Evolutionary conservation across 2,113 vertebrate genomes (phyloP).

Genomic region (Fukomys damarensis): DNA sequence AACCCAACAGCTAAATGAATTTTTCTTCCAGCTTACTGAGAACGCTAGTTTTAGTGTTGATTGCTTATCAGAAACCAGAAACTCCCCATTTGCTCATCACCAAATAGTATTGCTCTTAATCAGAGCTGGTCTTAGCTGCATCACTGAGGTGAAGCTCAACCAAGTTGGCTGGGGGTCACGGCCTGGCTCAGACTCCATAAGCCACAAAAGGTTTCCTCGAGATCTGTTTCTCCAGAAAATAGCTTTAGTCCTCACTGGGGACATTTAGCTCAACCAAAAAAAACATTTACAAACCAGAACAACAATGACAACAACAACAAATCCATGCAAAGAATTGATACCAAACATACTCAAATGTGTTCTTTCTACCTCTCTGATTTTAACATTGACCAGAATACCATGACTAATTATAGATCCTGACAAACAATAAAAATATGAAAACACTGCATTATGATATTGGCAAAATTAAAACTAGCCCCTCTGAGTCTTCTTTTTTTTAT

Average conservation of each 20-base stretch:
- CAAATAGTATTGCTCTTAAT: neutral
- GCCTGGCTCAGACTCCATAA: neutral
- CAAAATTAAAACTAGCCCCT: slow-evolving; percentile 25
- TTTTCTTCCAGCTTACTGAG: neutral
- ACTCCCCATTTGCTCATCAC: neutral
- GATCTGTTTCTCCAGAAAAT: neutral
- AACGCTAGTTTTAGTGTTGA: neutral
- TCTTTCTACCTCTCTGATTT: neutral
- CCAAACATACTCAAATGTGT: neutral
- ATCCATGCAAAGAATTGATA: neutral
- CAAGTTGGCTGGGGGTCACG: neutral
- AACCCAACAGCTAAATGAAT: neutral
- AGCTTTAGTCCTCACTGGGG: neutral
- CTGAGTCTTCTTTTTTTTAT: neutral
- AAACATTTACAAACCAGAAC: neutral
- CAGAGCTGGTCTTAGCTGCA: neutral
- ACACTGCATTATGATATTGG: neutral
- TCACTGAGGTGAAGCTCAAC: neutral
- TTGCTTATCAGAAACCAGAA: neutral
- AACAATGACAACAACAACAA: neutral
- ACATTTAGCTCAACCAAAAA: neutral
- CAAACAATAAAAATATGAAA: neutral
- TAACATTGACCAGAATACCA: neutral
- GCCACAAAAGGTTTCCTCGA: neutral
- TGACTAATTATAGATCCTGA: neutral